Evolutionary conservation across 2,797 vertebrate species (phyloP), one percentile per base, ranked within the genome.

Genomic region (Rhinichthys osculus): DNA sequence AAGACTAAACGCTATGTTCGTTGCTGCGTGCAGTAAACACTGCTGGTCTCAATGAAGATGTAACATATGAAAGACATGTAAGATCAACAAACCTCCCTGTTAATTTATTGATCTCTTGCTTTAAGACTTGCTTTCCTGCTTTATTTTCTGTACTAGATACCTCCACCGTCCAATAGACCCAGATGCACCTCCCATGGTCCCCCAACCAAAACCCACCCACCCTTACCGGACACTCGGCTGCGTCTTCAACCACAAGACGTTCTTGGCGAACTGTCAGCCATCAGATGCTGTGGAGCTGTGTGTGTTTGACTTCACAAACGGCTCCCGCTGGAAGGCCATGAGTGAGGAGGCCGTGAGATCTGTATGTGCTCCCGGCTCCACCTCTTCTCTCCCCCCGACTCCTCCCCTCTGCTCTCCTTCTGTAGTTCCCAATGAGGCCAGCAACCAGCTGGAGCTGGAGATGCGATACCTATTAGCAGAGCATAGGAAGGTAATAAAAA

Each of bases 291-390:
- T 99, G 86, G 97, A 97, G 87, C 86, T 96, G n/a, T 99, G 97
- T 88, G 89, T 96, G 72, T 99, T 99, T 95, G 97, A 99, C 90
- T 92, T 96, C 23, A 90, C 92, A 89, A 92, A 99, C 91, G 96
- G 95, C 88, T 98, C 98, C 42, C 96, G 94, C 83, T 99, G 98
- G 98, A 99, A 99, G 90, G 95, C 97, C 11, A 99, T 99, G 98
- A 99, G 97, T 30, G 95, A 93, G 88, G 98, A 99, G 90, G 98
- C 98, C 52, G 93, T 99, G 89, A 96, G 95, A 91, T 98, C 98
- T 0, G 97, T 99, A 0, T 99, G 97, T 82, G 93, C 94, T 67
- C 96, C 95, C 0, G 97, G 97, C 82, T 93, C 96, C 70, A 94
- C 92, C 4, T 91, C 95, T 42, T 96, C 97, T 3, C 94, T 97